Percentiles rank a stretch among this genome's conserved stretches.
phyloP scores from a whole-genome alignment of 2,888 invertebrate genomes.

The Cataglyphis livida region DNA sequence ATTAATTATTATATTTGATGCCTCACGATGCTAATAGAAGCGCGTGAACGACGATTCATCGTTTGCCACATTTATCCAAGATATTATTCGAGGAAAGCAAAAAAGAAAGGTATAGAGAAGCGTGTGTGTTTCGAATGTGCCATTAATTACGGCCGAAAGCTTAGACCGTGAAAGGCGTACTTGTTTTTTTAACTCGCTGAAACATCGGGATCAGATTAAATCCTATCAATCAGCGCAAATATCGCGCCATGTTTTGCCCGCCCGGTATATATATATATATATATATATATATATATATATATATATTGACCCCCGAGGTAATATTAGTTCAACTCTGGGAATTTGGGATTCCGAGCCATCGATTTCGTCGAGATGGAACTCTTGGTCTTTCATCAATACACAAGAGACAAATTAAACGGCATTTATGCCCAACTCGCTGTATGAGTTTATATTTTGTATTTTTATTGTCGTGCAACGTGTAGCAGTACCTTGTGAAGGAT shows the following conservation, averaged over 20 bases:
- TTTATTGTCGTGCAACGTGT: neutral
- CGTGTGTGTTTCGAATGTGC: neutral
- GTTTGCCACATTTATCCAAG: neutral
- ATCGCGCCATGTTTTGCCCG: conserved; percentile 22
- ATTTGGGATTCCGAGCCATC: conserved; percentile 36
- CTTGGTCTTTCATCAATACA: conserved; percentile 5
- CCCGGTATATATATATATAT: conserved; percentile 1
- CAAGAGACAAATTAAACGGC: conserved; percentile 31
- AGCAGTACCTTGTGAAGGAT: neutral
- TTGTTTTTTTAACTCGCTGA: conserved; percentile 23
- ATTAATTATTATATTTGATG: neutral
- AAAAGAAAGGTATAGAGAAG: neutral
- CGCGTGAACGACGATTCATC: conserved; percentile 11
- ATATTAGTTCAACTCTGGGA: conserved; percentile 36
- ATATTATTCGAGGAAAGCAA: conserved; percentile 12
- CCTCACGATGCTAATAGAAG: neutral
- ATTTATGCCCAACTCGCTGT: neutral
- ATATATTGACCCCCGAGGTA: conserved; percentile 28
- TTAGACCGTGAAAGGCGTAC: neutral
- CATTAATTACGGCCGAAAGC: conserved; percentile 38
- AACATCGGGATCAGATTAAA: conserved; percentile 38
- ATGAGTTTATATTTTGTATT: neutral
- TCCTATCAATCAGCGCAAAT: conserved; percentile 46
- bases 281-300: neutral
- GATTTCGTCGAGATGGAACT: conserved; percentile 16